A percentile compares a stretch with the other conserved stretches of the same genome.
Evolutionary conservation across 2,888 invertebrate species (phyloP).

Genomic region (Zonitis immaculata): DNA sequence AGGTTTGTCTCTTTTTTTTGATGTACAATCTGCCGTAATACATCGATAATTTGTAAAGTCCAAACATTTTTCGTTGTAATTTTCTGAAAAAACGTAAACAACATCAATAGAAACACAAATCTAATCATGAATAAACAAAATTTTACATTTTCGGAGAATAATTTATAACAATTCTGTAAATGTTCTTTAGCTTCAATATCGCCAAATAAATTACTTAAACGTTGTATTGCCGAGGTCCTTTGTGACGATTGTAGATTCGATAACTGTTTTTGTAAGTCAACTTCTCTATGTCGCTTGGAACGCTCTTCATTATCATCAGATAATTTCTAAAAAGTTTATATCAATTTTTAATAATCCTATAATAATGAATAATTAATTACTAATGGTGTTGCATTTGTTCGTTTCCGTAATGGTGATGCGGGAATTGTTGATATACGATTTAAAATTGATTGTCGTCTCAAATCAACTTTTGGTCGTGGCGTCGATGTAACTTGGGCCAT

Average conservation of each 20-base stretch:
- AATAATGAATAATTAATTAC: not conserved
- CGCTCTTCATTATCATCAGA: conserved; percentile 28
- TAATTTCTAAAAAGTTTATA: not conserved
- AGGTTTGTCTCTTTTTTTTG: conserved; percentile 62
- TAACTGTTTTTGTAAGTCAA: conserved; percentile 23
- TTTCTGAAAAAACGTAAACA: conserved; percentile 57
- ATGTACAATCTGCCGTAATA: conserved; percentile 66
- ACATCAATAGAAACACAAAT: too few relatives aligned
- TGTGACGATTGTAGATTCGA: conserved; percentile 7
- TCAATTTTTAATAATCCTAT: not conserved
- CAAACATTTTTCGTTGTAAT: conserved; percentile 87
- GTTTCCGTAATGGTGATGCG: not conserved
- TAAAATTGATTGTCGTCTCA: not conserved
- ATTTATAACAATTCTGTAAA: conserved; percentile 68
- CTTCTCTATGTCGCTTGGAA: conserved; percentile 22
- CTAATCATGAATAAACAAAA: not conserved
- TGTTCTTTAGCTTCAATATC: conserved; percentile 59
- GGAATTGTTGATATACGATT: not conserved
- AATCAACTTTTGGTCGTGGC: not conserved
- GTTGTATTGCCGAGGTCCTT: conserved; percentile 11
- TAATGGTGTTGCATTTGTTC: not conserved
- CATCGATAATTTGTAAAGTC: conserved; percentile 80
- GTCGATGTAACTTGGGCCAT: not conserved
- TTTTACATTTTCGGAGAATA: conserved; percentile 71
- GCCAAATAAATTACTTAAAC: conserved; percentile 31